These are phyloP conservation scores for Labeo rohita DNA, from an alignment of 2,113 vertebrate species.

Conservation along the genomic window DNA sequence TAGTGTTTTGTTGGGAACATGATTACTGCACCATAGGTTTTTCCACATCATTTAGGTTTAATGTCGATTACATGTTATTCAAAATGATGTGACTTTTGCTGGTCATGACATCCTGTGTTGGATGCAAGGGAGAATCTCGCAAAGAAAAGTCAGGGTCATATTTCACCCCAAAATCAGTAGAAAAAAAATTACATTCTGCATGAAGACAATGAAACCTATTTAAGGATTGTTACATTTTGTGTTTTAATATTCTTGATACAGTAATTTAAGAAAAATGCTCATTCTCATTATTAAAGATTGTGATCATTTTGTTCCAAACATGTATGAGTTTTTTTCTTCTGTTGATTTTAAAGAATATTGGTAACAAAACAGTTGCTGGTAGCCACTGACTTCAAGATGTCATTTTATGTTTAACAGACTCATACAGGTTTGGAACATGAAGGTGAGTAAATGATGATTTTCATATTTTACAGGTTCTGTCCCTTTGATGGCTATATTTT, in stretches of 20 bases:
- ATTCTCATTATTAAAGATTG: not conserved
- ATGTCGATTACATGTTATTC: constrained; percentile 6
- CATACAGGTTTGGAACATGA: too few relatives aligned
- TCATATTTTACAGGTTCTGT: not conserved
- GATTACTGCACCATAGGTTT: constrained; percentile 39
- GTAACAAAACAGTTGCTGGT: too few relatives aligned
- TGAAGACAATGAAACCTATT: not conserved
- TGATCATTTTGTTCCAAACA: not conserved
- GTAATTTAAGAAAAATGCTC: not conserved
- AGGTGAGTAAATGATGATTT: too few relatives aligned
- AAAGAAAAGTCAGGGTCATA: not conserved
- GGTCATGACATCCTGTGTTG: not conserved
- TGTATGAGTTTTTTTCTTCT: too few relatives aligned
- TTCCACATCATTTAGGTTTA: not conserved
- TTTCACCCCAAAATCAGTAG: not conserved
- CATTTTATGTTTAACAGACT: not conserved
- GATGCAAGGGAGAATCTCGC: not conserved
- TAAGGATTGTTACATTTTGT: not conserved
- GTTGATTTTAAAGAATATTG: not conserved
- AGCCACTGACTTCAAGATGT: too few relatives aligned
- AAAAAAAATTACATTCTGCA: not conserved
- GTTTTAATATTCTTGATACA: not conserved
- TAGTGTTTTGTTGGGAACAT: constrained; percentile 31
- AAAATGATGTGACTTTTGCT: not conserved
- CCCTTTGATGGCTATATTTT: not conserved